Conservation (phyloP, 2,797 vertebrate genomes). For the Acanthis flammea region DNA sequence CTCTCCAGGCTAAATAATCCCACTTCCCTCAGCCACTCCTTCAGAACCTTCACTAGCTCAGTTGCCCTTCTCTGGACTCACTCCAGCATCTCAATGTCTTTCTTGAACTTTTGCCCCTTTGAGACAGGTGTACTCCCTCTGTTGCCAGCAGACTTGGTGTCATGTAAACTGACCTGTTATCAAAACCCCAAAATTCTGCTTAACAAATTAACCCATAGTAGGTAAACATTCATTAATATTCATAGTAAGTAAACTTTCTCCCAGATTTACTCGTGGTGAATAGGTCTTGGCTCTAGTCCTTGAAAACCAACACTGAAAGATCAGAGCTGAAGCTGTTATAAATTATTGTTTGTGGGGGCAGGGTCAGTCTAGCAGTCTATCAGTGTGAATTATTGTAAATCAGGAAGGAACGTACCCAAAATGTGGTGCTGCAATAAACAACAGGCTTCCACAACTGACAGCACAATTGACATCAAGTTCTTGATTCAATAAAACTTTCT, state of each 20-base stretch:
- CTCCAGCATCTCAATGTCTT: neutral
- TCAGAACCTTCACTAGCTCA: neutral
- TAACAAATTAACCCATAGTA: constrained; percentile 4
- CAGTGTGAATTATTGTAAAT: neutral
- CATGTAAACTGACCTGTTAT: neutral
- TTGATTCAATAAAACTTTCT: neutral
- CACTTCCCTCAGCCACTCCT: neutral
- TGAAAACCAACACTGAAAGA: constrained; percentile 7
- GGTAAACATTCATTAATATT: constrained; percentile 35
- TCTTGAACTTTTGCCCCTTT: neutral
- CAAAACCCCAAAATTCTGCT: neutral
- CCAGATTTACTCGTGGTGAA: constrained; percentile 18
- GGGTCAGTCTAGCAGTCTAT: constrained; percentile 8
- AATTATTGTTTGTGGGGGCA: neutral
- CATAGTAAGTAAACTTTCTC: neutral
- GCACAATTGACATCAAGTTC: neutral
- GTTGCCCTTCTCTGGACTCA: neutral
- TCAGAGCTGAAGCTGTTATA: neutral
- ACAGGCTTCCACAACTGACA: neutral
- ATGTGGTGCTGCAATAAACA: neutral
- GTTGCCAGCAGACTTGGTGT: neutral
- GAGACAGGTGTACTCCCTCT: neutral
- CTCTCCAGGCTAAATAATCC: neutral
- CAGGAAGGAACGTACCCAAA: neutral
- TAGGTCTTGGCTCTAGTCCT: constrained; percentile 20